Base-by-base conservation (phyloP, 92 coral and sea anemone species). In the Desmophyllum pertusum region DNA sequence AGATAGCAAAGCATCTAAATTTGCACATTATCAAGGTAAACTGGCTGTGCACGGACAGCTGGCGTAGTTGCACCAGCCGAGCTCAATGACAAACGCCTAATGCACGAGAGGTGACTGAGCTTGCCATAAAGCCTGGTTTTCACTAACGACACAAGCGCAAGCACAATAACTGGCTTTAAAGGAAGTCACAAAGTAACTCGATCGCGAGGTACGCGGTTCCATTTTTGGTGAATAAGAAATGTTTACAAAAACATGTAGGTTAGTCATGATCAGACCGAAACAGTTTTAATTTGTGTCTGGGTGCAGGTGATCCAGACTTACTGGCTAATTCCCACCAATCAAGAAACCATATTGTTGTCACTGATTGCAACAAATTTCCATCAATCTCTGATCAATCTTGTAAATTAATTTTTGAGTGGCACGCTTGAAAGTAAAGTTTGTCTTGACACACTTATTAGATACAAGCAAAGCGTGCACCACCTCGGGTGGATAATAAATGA, bases 381-480 rank as follows among this genome's bases (percentile, higher is more conserved):
- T 59, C 65, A 59, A 25, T 57, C 64, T 57, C 8, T 5, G 31
- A 57, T 19, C 29, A 21, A 55, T 55, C 63, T 55, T 55, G 63
- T 30, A 55, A 55, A 55, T 57, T 57, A n/a, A n/a, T 33, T 57
- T 10, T 59, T 36, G 7, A 69, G n/a, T 18, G 78, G 78, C 27
- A 9, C 37, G 57, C 43, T 33, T 66, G 40, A 17, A 74, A 29
- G 27, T 10, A 74, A 50, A 33, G 59, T 45, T 30, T 30, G 6
- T 10, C n/a, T n/a, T 17, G 43, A 45, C 78, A 30, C 78, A 35
- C 78, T 74, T 74, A 36, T 50, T 6, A 74, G 78, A n/a, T 11
- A 18, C 59, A 74, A 48, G 55, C 62, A 31, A 74, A 74, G 78
- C 23, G 78, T 30, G 78, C 25, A 15, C 38, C n/a, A 13, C 39